Evolutionary conservation across 1,140 invertebrate species (phyloP).

Genomic region (Atta texana): DNA sequence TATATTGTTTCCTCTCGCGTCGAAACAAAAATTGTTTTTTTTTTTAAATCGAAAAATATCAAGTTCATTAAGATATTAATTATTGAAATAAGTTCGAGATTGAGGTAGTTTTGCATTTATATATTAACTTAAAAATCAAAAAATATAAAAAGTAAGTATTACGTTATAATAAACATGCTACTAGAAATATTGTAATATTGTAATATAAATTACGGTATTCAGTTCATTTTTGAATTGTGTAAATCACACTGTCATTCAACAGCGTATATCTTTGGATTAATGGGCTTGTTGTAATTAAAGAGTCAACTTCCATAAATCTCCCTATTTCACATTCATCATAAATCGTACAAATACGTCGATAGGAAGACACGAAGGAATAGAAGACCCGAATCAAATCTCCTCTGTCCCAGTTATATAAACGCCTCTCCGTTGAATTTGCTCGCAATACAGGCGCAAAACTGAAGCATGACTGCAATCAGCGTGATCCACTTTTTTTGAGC

Average conservation of each 20-base stretch:
- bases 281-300: background rate
- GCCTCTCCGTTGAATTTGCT: background rate
- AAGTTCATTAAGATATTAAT: background rate
- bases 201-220: background rate
- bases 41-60: background rate
- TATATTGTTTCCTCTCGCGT: background rate
- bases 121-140: background rate
- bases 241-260: background rate
- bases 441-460: background rate
- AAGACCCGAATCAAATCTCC: conserved; percentile 21
- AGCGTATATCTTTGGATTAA: background rate
- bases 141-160: background rate
- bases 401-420: conserved; percentile 35
- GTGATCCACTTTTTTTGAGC: conserved; percentile 21
- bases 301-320: conserved; percentile 1
- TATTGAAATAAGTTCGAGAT: background rate
- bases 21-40: background rate
- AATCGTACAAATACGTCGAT: conserved; percentile 7
- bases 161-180: background rate
- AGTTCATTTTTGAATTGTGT: background rate
- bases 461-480: conserved; percentile 25
- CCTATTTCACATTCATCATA: background rate
- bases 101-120: background rate
- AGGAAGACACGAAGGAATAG: background rate
- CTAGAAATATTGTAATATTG: background rate